Base-by-base conservation (phyloP, 2,113 vertebrate species). In the Uria lomvia region DNA sequence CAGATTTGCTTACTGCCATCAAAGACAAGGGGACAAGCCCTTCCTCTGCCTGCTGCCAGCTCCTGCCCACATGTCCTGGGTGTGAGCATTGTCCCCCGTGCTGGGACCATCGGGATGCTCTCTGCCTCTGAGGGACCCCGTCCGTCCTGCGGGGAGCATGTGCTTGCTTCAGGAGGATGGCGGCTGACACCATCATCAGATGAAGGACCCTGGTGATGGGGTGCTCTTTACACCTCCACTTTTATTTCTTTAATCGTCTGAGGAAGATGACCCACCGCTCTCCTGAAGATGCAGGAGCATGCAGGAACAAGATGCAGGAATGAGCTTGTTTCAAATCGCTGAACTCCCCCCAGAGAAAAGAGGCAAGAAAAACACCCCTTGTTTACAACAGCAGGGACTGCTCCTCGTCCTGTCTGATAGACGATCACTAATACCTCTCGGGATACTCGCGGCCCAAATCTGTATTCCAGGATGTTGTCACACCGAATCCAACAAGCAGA, bases 381-480 rank as follows among this genome's bases (percentile, higher is more conserved):
- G 95, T 95, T 96, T 92, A 96, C 91, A 92, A 62, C 72, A 58
- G 65, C 83, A 84, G 91, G 83, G 86, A 77, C 72, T 79, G 53
- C 84, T 97, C 72, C 86, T 76, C 9, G 8, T 71, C 78, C 92
- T 97, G 96, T 82, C 88, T 92, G 91, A 73, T 84, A 81, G 96
- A 34, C 9, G 29, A 18, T 22, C 7, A 4, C 91, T 87, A 34
- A 71, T 95, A 56, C 93, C 95, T 88, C 91, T 94, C 5, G 81
- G 95, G 96, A 89, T 92, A 32, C 18, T 70, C 6, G 3, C 4
- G 5, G 78, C 92, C 86, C 50, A 40, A 82, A 94, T 97, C 96
- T 97, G 96, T 94, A 96, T 96, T 94, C 96, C 4, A 29, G 93
- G 96, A 86, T 94, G 91, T 88, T 97, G 97, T 94, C 92, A 60